Base-by-base conservation (phyloP, 2,113 vertebrate species). In the Himantopus leucocephalus region DNA sequence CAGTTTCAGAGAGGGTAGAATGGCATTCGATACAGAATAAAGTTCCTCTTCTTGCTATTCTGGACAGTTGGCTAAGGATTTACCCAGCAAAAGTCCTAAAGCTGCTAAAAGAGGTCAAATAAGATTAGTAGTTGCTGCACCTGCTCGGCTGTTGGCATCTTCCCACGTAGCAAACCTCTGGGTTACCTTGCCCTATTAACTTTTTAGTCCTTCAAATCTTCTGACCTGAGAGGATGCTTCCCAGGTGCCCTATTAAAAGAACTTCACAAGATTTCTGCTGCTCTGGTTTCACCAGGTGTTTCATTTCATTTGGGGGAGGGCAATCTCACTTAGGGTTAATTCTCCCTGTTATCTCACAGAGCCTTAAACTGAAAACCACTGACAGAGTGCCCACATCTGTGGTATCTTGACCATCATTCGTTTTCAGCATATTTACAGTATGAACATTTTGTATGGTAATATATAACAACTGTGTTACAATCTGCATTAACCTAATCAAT, bases 401-500 rank as follows among this genome's bases (percentile, higher is more conserved):
- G 0, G 5, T 58, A 53, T 26, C 45, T 50, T 83, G 63, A 29
- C 30, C 32, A 41, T 39, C 70, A 55, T 62, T 83, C 34, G 83
- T 85, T 83, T 80, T 70, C 67, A 37, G 64, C 13, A 22, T 84
- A 81, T 85, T 81, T 70, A 91, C 23, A 27, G n/a, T 72, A 53
- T 35, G 63, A 93, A 67, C 27, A 26, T 41, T 72, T 77, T 84
- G 35, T 73, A 35, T 85, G 21, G n/a, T 74, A 86, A 94, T 94
- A 89, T 63, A 74, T 47, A 94, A 85, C 45, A 79, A 62, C 85
- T 93, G 53, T 67, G 87, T 74, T 87, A 91, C 64, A 73, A 96
- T 72, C 50, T 74, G 35, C 88, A 79, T 87, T 96, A 95, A 95
- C 83, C 50, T 95, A 95, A 96, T 94, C 84, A 92, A 81, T 92